phyloP scores from a whole-genome alignment of 1,140 invertebrate genomes.

The Bombus cullumanus region DNA sequence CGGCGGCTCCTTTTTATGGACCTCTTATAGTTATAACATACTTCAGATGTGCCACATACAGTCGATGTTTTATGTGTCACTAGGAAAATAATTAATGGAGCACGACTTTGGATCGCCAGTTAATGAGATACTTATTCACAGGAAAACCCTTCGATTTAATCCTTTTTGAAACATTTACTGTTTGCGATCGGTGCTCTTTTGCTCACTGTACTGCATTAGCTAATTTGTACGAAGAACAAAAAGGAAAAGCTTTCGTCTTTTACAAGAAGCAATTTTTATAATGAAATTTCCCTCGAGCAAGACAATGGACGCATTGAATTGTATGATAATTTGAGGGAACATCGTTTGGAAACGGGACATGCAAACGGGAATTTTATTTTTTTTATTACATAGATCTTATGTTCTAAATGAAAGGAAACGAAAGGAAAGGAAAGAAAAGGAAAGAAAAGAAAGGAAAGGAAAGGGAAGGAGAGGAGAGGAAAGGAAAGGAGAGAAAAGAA shows the following conservation, averaged over 20 bases:
- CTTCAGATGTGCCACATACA: neutral
- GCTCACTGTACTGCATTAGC: neutral
- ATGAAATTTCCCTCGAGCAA: neutral
- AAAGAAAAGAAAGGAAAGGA: too few relatives aligned
- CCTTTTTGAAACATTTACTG: neutral
- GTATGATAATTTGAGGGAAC: neutral
- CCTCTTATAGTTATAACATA: neutral
- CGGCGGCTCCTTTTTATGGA: too few relatives aligned
- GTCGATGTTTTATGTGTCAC: slow-evolving; percentile 48
- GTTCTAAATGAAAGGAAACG: neutral
- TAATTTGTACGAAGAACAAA: neutral
- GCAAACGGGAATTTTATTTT: slow-evolving; percentile 1
- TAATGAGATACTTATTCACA: neutral
- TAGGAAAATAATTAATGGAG: slow-evolving; percentile 52
- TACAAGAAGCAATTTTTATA: neutral
- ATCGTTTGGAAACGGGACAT: neutral
- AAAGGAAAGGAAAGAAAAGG: neutral
- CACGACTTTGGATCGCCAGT: slow-evolving; percentile 16
- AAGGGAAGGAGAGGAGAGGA: too few relatives aligned
- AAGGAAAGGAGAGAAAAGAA: too few relatives aligned
- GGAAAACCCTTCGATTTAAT: slow-evolving; percentile 7
- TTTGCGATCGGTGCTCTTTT: neutral
- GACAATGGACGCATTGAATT: neutral
- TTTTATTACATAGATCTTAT: neutral
- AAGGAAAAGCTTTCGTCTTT: neutral